These are phyloP conservation scores for Cnemophilus loriae DNA, from an alignment of 2,113 vertebrate genomes.

Conservation along the genomic window DNA sequence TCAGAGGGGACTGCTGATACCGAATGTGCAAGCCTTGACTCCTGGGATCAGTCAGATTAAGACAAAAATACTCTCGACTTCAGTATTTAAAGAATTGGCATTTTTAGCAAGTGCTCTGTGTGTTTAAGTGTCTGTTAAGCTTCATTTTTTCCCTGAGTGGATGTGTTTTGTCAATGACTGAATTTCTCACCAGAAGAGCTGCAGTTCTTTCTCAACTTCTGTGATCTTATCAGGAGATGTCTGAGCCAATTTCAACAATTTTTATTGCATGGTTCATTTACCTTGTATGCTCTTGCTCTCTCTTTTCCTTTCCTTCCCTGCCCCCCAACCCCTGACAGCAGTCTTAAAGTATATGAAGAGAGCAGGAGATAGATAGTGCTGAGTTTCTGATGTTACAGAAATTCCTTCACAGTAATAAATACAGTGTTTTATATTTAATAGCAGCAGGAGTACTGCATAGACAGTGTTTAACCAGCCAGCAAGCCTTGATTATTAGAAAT, in stretches of 20 bases:
- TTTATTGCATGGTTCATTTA: slow-evolving; percentile 46
- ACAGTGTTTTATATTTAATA: not conserved
- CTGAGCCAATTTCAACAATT: slow-evolving; percentile 41
- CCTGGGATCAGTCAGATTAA: not conserved
- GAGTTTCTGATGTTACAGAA: not conserved
- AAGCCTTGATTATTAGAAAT: not conserved
- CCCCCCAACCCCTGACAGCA: not conserved
- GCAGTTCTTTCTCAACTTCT: slow-evolving; percentile 5
- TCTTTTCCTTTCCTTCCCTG: not conserved
- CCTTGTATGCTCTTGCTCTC: not conserved
- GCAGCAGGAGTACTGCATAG: not conserved
- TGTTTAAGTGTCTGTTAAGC: not conserved
- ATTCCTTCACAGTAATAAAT: not conserved
- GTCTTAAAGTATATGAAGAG: not conserved
- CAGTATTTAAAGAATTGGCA: not conserved
- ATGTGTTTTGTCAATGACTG: not conserved
- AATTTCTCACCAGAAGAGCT: not conserved
- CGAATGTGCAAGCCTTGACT: not conserved
- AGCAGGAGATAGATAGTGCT: not conserved
- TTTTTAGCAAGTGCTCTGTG: not conserved
- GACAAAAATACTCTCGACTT: not conserved
- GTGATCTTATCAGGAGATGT: slow-evolving; percentile 34
- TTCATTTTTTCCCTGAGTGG: not conserved
- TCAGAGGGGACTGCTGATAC: not conserved
- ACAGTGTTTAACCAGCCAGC: not conserved